Evolutionary conservation across 1,140 invertebrate species (phyloP).

Genomic region (Drosophila willistoni): DNA sequence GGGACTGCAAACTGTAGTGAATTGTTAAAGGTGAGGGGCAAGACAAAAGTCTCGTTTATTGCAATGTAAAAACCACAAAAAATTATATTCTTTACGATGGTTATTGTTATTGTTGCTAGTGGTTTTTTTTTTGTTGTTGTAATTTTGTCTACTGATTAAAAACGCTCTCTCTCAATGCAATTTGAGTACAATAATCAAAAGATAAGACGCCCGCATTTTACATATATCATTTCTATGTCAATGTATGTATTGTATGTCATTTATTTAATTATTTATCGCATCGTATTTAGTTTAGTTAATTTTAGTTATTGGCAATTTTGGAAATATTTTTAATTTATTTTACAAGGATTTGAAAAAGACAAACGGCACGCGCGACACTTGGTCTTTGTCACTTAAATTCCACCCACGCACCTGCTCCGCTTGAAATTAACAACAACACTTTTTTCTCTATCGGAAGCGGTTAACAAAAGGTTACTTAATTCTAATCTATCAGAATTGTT

Average conservation of each 20-base stretch:
- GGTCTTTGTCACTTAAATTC: not conserved
- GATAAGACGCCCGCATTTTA: conserved; percentile 6
- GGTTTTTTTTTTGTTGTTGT: not conserved
- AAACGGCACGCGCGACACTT: not conserved
- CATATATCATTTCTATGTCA: not conserved
- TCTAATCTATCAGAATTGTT: too few species aligned
- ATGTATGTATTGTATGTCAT: not conserved
- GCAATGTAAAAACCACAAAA: conserved; percentile 14
- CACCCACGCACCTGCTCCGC: not conserved
- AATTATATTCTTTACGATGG: conserved; percentile 1
- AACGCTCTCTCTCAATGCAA: conserved; percentile 3
- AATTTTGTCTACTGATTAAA: conserved; percentile 4
- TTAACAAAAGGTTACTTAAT: too few species aligned
- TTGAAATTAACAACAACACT: conserved; percentile 4
- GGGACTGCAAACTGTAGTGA: too few species aligned
- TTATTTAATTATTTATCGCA: not conserved
- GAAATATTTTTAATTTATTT: not conserved
- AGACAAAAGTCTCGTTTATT: conserved; percentile 1
- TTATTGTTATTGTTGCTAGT: not conserved
- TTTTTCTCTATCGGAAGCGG: too few species aligned
- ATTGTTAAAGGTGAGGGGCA: not conserved
- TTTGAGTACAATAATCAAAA: conserved; percentile 7
- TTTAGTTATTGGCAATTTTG: not conserved
- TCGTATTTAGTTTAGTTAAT: not conserved
- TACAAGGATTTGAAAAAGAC: not conserved